Base-by-base conservation (phyloP, 2,888 invertebrate species). In the Drosophila testacea region DNA sequence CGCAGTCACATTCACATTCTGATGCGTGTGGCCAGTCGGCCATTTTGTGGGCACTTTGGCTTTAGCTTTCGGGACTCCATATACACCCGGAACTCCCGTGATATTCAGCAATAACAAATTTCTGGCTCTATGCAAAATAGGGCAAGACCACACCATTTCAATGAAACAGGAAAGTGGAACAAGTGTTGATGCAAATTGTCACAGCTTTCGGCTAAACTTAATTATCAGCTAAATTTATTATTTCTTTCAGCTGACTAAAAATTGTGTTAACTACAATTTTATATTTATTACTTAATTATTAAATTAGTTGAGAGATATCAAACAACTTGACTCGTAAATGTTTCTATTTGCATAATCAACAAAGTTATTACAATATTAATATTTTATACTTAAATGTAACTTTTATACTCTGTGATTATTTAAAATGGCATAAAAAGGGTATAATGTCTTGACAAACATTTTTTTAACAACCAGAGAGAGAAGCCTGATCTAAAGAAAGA, bases 11-110 rank as follows among this genome's bases (percentile, higher is more conserved):
- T 46, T 50, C 76, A 60, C 50, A 42, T 54, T 50, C 50, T 32
- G 36, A 64, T 64, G 52, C 59, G 48, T 76, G 61, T 62, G 82
- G 82, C 67, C 62, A 67, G 47, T 16, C 74, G 67, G 30, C 70
- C 64, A 71, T 84, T 84, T 85, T 73, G 77, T 73, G 81, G 64
- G 50, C 68, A 50, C 69, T 59, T 65, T 44, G 61, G 80, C 70
- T 73, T 73, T 69, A 64, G 62, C 54, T 73, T 55, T 59, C 41
- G 48, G 41, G 10, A 4, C 22, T 22, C 10, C 22, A 11, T 42
- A 10, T n/a, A n/a, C n/a, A 6, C n/a, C n/a, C 2, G 32, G 13
- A 13, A 32, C 52, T 54, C 11, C 28, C 59, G 42, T 42, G 16
- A 52, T 48, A 36, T 34, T 3, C 22, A 9, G 9, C 39, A 27